Evolutionary conservation across 1,140 invertebrate species (phyloP).

Genomic region (Scaptodrosophila lebanonensis): DNA sequence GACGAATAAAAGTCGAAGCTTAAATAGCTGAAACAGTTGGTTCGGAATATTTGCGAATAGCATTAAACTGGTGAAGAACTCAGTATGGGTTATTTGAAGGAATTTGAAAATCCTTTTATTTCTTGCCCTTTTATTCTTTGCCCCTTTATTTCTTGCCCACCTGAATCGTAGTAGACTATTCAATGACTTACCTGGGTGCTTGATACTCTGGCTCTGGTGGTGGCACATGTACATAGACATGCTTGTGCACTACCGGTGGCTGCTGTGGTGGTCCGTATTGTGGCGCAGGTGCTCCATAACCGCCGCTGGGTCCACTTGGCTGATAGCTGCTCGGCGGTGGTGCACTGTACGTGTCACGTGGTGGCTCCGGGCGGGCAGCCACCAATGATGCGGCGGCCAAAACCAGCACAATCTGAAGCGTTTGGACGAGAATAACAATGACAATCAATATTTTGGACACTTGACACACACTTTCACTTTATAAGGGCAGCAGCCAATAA

Average conservation of each 20-base stretch:
- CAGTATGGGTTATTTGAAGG: too few species aligned
- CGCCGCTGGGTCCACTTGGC: constrained; percentile 59
- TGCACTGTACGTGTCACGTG: constrained; percentile 70
- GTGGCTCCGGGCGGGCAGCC: constrained; percentile 66
- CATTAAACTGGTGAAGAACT: too few species aligned
- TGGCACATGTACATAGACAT: constrained; percentile 91
- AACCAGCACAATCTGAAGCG: constrained; percentile 59
- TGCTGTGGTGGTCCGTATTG: constrained; percentile 86
- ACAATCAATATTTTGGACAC: background rate
- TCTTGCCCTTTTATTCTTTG: too few species aligned
- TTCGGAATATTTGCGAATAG: too few species aligned
- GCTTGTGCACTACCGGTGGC: constrained; percentile 87
- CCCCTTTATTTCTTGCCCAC: too few species aligned
- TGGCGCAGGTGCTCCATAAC: constrained; percentile 79
- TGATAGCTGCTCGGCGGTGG: constrained; percentile 65
- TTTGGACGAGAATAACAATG: constrained; percentile 8
- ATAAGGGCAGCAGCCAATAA: too few species aligned
- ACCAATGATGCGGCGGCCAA: constrained; percentile 56
- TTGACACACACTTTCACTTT: constrained; percentile 12
- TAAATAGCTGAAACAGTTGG: too few species aligned
- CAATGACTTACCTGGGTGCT: constrained; percentile 78
- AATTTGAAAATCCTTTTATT: too few species aligned
- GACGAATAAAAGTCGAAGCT: too few species aligned
- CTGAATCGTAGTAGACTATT: too few species aligned
- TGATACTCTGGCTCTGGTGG: constrained; percentile 88